These are phyloP conservation scores for Pseudochaenichthys georgianus DNA, from an alignment of 2,797 vertebrate genomes.

Conservation along the genomic window DNA sequence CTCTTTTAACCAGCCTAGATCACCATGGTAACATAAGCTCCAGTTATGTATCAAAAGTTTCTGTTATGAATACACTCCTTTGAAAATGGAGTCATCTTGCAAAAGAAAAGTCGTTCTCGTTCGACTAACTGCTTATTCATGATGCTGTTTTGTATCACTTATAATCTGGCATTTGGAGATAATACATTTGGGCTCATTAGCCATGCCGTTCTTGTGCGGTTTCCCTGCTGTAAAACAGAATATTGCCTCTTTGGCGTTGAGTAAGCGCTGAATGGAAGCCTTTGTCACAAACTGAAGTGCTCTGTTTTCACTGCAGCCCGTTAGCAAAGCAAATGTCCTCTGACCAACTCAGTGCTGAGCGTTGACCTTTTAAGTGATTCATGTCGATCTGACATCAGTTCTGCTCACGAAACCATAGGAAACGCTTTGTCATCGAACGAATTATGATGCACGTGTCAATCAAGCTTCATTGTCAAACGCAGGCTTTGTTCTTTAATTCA, in stretches of 20 bases:
- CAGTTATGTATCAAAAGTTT: no score
- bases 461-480: background rate
- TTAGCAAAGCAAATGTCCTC: conserved; percentile 49
- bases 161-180: conserved; percentile 13
- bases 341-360: conserved; percentile 38
- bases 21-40: no score
- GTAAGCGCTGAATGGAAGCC: conserved; percentile 41
- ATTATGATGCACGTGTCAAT: background rate
- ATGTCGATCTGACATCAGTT: conserved; percentile 41
- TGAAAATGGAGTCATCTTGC: no score
- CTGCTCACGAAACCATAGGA: conserved; percentile 24
- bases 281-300: conserved; percentile 39
- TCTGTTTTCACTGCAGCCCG: conserved; percentile 40
- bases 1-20: no score
- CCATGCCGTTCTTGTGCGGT: conserved; percentile 26
- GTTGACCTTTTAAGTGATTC: conserved; percentile 62
- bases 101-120: no score
- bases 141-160: background rate
- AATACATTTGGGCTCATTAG: conserved; percentile 8
- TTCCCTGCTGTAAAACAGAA: conserved; percentile 12
- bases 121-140: background rate
- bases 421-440: conserved; percentile 1
- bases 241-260: conserved; percentile 27
- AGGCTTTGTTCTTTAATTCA: background rate
- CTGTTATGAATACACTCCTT: no score